Evolutionary conservation across 2,113 vertebrate species (phyloP), one percentile per base, ranked within the genome.

Genomic region (Todiramphus saurophagus): DNA sequence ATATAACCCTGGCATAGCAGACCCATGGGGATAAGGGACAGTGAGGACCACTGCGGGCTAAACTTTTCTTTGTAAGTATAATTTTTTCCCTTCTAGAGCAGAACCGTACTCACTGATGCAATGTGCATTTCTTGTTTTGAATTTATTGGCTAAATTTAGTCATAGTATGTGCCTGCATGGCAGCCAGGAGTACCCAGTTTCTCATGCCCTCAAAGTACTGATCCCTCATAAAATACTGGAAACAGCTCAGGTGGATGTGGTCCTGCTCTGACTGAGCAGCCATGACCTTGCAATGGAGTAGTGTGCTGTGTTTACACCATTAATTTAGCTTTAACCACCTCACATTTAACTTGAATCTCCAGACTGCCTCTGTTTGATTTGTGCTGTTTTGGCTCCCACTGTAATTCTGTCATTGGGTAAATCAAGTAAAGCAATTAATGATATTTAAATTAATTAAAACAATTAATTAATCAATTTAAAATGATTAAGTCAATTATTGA

Each of bases 361-460:
- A 81, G 28, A 84, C 21, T 84, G 56, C 59, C 43, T 79, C 33
- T 67, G 31, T 90, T 94, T 90, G 16, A 73, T 78, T 93, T 94
- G 41, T 89, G 51, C 74, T 95, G 73, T 56, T 91, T 87, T 81
- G 84, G 46, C 81, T 95, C 51, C 50, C 37, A 25, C 25, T 63
- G 46, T 70, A 77, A 64, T 75, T 93, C 74, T 82, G 81, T 78
- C 62, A 68, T 28, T 63, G 63, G 37, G 78, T n/a, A 89, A 83
- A 86, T 50, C 27, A 95, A 90, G 35, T 78, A 62, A 91, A 91
- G 50, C 83, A 83, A 96, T 93, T 94, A 93, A 96, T 89, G 73
- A 41, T 16, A 92, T 92, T 91, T 93, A 81, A 90, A 95, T 94
- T 90, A 90, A 95, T 94, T 77, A 35, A 91, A 96, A 24, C 17